phyloP scores from a whole-genome alignment of 2,888 invertebrate genomes.

The Volucella zonaria region DNA sequence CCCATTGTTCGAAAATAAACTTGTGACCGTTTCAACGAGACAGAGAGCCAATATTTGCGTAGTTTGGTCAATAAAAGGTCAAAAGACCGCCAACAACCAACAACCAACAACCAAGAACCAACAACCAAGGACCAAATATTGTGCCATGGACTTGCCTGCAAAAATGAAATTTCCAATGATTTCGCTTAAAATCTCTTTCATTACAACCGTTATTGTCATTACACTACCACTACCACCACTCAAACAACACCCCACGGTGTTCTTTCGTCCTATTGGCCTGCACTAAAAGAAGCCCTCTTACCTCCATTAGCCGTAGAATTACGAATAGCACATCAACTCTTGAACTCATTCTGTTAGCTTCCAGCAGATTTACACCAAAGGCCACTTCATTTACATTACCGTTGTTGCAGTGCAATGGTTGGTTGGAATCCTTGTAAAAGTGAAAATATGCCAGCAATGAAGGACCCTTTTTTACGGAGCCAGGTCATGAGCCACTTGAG shows the following conservation, averaged over 20 bases:
- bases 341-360: conserved; percentile 37
- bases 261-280: too few relatives aligned
- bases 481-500: conserved; percentile 54
- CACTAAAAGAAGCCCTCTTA: conserved; percentile 71
- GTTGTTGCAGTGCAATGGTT: neutral
- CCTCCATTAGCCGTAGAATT: too few relatives aligned
- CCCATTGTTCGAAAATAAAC: neutral
- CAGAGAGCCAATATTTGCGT: conserved; percentile 11
- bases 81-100: neutral
- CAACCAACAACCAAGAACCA: neutral
- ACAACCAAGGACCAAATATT: neutral
- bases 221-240: neutral
- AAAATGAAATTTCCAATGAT: neutral
- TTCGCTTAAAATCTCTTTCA: neutral
- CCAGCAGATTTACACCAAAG: conserved; percentile 61
- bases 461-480: conserved; percentile 15
- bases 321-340: conserved; percentile 8
- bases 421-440: conserved; percentile 36
- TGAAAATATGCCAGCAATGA: conserved; percentile 32
- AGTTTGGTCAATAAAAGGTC: conserved; percentile 3
- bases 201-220: conserved; percentile 10
- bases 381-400: conserved; percentile 64
- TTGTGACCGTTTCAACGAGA: neutral
- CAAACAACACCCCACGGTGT: neutral
- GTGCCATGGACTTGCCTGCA: neutral